Base-by-base conservation (phyloP, 2,888 invertebrate genomes). In the Xestia xanthographa region DNA sequence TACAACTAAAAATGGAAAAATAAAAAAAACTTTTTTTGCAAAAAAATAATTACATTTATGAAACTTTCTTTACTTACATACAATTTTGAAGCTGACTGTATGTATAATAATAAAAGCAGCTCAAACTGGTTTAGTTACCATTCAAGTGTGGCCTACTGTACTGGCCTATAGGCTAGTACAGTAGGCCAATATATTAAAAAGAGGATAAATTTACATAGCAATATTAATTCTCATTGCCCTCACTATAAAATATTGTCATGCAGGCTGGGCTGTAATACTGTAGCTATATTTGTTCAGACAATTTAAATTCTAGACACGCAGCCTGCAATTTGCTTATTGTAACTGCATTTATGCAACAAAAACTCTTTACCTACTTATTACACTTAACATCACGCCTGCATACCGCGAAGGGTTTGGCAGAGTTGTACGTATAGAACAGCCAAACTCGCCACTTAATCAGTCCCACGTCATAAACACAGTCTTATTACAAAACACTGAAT, bases 271-370 rank as follows among this genome's bases (percentile, higher is more conserved):
- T 58, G 58, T 38, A n/a, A 63, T 14, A 14, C 38, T 41, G 14
- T 14, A 34, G 2, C 34, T 34, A 20, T n/a, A 45, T 69, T 43
- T n/a, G 6, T 66, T 71, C n/a, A 9, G 9, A n/a, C 20, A 41
- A 29, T 72, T 60, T 26, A 22, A 26, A 73, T 73, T 75, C 50
- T 62, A 63, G 50, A 50, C 41, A 62, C 41, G 50, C 8, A n/a
- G 17, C 26, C 45, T 73, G 38, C 41, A 75, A 22, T n/a, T 43
- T 63, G 17, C 34, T 26, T 12, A 8, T 53, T 14, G 26, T 26
- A 26, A 63, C 43, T 12, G 9, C 29, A 63, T 43, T 43, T 50
- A 5, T 22, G 14, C 6, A 26, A 17, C n/a, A 48, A 11, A n/a
- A 29, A 14, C 22, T 48, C 3, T 17, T 17, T 2, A 8, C 29